Percentiles rank a stretch among this genome's conserved stretches.
Conservation (phyloP, 2,797 vertebrate species). For the Euphonia xanthogaster region DNA sequence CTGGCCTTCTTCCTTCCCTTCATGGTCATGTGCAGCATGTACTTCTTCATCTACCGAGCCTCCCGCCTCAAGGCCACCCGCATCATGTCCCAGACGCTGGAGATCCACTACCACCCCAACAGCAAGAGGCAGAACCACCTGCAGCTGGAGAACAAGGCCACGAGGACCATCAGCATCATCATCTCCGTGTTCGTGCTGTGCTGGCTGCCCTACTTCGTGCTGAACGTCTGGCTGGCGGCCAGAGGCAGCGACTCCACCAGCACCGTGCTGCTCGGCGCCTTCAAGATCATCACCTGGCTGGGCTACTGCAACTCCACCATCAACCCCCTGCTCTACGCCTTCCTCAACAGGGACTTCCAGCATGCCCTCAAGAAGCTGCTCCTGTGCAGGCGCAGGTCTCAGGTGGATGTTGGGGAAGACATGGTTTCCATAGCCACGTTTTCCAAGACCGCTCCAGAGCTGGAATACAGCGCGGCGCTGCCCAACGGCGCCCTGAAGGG, state of each 20-base stretch:
- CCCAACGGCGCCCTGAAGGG: neutral
- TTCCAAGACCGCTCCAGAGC: slow-evolving; percentile 71
- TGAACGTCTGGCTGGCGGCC: slow-evolving; percentile 71
- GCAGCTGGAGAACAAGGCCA: slow-evolving; percentile 78
- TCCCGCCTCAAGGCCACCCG: slow-evolving; percentile 73
- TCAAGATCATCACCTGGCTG: slow-evolving; percentile 77
- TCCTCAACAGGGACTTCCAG: slow-evolving; percentile 76
- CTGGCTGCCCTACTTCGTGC: slow-evolving; percentile 75
- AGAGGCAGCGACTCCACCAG: slow-evolving; percentile 30
- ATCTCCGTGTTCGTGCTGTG: slow-evolving; percentile 73
- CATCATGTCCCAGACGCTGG: slow-evolving; percentile 70
- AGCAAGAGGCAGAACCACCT: slow-evolving; percentile 75
- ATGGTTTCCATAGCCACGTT: slow-evolving; percentile 77
- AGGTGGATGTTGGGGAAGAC: slow-evolving; percentile 71
- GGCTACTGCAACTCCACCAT: slow-evolving; percentile 78
- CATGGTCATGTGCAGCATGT: slow-evolving; percentile 76
- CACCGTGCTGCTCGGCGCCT: slow-evolving; percentile 31
- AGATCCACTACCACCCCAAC: slow-evolving; percentile 76
- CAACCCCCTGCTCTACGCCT: slow-evolving; percentile 76
- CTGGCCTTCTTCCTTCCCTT: slow-evolving; percentile 75
- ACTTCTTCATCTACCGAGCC: slow-evolving; percentile 77
- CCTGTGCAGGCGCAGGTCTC: slow-evolving; percentile 65
- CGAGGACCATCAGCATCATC: slow-evolving; percentile 74
- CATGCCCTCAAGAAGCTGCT: slow-evolving; percentile 73
- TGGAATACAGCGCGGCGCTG: neutral